A percentile compares a stretch with the other conserved stretches of the same genome.
Conservation (phyloP, 1,140 invertebrate species). For the Hycleus phaleratus region DNA sequence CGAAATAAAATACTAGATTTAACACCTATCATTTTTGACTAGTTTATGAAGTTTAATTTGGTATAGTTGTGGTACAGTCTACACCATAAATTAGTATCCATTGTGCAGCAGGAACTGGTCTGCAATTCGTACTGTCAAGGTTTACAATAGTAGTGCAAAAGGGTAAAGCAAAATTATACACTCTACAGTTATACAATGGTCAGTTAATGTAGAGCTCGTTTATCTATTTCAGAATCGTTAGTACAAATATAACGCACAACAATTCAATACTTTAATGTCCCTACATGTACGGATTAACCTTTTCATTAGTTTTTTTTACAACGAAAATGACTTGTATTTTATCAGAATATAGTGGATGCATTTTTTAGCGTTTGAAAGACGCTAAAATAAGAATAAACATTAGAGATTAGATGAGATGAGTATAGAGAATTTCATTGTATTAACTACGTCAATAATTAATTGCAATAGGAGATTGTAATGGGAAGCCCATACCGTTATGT, state of each 20-base stretch:
- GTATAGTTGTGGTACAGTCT: conserved; percentile 6
- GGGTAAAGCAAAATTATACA: conserved; percentile 24
- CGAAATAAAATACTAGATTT: neutral
- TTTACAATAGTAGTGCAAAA: conserved; percentile 19
- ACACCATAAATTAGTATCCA: conserved; percentile 25
- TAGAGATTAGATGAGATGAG: too few species aligned
- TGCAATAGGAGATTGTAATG: conserved; percentile 28
- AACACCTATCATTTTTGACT: neutral
- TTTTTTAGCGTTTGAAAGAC: too few species aligned
- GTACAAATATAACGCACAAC: conserved; percentile 12
- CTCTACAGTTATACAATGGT: conserved; percentile 21
- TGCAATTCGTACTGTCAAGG: conserved; percentile 23
- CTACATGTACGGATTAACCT: conserved; percentile 19
- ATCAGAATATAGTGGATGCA: too few species aligned
- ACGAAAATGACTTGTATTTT: too few species aligned
- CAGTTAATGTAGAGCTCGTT: conserved; percentile 22
- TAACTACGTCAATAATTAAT: conserved; percentile 28
- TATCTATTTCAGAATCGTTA: conserved; percentile 15
- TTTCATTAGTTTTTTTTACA: neutral
- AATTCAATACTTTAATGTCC: too few species aligned
- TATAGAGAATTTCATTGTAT: too few species aligned
- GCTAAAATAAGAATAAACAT: too few species aligned
- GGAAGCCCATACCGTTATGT: conserved; percentile 21
- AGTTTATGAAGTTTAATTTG: conserved; percentile 5
- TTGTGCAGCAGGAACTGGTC: conserved; percentile 24